These are phyloP conservation scores for Hirtodrosophila trivittata DNA, from an alignment of 2,888 invertebrate genomes.

Conservation along the genomic window DNA sequence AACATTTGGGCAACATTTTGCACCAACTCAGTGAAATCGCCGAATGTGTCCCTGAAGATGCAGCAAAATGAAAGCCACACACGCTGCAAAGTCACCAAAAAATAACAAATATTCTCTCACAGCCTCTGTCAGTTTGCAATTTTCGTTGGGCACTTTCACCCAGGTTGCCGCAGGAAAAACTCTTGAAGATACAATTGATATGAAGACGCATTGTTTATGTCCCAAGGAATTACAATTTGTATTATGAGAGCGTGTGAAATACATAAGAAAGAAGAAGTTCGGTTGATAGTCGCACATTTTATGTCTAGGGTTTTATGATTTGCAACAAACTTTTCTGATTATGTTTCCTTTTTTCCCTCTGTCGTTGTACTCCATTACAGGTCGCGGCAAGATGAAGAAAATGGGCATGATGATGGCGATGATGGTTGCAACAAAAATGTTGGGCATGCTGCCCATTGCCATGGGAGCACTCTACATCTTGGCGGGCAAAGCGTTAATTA, in stretches of 20 bases:
- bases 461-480: conserved; percentile 92
- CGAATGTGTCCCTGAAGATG: conserved; percentile 50
- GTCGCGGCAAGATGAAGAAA: conserved; percentile 94
- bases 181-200: conserved; percentile 10
- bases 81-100: conserved; percentile 27
- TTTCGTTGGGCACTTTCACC: conserved; percentile 55
- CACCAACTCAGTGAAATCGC: conserved; percentile 62
- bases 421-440: conserved; percentile 93
- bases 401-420: conserved; percentile 94
- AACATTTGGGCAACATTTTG: conserved; percentile 41
- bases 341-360: conserved; percentile 5
- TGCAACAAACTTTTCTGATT: background rate
- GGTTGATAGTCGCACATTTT: background rate
- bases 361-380: conserved; percentile 83
- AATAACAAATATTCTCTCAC: conserved; percentile 49
- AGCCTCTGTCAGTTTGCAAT: conserved; percentile 41
- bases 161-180: conserved; percentile 36
- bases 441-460: conserved; percentile 91
- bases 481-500: conserved; percentile 94
- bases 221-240: conserved; percentile 15
- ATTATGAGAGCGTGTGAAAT: conserved; percentile 46
- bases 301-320: background rate
- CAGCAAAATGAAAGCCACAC: conserved; percentile 67
- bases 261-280: background rate
- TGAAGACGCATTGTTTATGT: conserved; percentile 36